phyloP scores from a whole-genome alignment of 2,113 vertebrate species.

The Physeter macrocephalus region DNA sequence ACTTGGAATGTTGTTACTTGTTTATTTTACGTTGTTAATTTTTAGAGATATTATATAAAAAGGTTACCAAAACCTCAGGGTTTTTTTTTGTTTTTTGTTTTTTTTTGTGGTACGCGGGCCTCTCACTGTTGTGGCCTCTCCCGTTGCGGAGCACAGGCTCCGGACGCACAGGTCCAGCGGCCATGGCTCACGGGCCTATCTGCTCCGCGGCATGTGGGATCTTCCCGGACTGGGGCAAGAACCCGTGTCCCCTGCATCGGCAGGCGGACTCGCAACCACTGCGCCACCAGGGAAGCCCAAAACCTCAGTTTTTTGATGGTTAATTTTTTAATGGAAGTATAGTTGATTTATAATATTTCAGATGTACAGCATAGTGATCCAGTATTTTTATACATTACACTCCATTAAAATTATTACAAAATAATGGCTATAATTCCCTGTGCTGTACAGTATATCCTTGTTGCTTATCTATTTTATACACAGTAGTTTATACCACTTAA shows the following conservation, averaged over 20 bases:
- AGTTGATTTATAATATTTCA: not conserved
- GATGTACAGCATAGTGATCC: not conserved
- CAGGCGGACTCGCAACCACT: too few species aligned
- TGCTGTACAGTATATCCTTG: not conserved
- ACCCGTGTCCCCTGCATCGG: too few species aligned
- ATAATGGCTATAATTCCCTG: not conserved
- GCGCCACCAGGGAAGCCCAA: too few species aligned
- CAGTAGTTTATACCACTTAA: not conserved
- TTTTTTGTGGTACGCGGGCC: too few species aligned
- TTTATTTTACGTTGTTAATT: not conserved
- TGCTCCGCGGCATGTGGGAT: too few species aligned
- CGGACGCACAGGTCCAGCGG: too few species aligned
- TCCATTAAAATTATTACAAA: not conserved
- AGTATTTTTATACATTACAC: not conserved
- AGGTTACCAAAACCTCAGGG: not conserved
- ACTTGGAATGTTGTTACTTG: not conserved
- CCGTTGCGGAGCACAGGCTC: too few species aligned
- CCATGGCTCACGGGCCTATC: too few species aligned
- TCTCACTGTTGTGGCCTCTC: too few species aligned
- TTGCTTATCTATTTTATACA: not conserved
- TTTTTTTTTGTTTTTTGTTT: too few species aligned
- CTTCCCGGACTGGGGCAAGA: too few species aligned
- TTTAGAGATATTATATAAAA: constrained; percentile 27
- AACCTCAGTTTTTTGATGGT: not conserved
- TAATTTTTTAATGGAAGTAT: not conserved